A percentile compares a stretch with the other conserved stretches of the same genome.
Evolutionary conservation across 2,888 invertebrate species (phyloP).

Genomic region (Machimus rusticus): DNA sequence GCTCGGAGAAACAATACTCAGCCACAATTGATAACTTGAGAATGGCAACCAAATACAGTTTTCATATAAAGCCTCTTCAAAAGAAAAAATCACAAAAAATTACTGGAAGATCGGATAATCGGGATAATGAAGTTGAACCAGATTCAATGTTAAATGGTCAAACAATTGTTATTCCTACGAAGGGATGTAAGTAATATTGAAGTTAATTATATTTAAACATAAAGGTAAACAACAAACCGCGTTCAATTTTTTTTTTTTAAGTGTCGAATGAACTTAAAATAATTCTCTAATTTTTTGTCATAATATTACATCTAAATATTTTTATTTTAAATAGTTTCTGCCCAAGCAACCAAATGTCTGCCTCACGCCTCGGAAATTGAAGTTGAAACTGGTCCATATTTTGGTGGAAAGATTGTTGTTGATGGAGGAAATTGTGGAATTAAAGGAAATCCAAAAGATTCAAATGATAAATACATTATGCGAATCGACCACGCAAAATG

Average conservation of each 20-base stretch:
- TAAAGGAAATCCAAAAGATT: constrained; percentile 77
- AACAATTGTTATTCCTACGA: constrained; percentile 78
- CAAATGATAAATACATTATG: constrained; percentile 76
- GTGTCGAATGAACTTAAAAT: too few relatives aligned
- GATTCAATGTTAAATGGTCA: constrained; percentile 69
- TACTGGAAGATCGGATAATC: constrained; percentile 60
- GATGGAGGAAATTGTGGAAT: constrained; percentile 77
- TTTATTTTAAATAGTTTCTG: constrained; percentile 70
- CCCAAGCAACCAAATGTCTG: constrained; percentile 79
- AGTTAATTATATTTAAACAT: background rate
- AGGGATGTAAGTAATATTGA: constrained; percentile 77
- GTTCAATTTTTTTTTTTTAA: too few relatives aligned
- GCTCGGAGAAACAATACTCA: constrained; percentile 64
- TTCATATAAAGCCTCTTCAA: constrained; percentile 73
- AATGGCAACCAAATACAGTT: constrained; percentile 84
- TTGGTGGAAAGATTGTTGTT: constrained; percentile 78
- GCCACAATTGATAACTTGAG: constrained; percentile 74
- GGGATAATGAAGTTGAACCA: constrained; percentile 60
- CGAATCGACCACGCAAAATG: constrained; percentile 78
- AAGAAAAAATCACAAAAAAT: constrained; percentile 65
- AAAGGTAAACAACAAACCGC: too few relatives aligned
- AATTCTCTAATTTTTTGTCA: too few relatives aligned
- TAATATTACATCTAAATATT: background rate
- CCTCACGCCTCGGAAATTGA: constrained; percentile 84
- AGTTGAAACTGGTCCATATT: constrained; percentile 82